These are phyloP conservation scores for Bimastos eiseni DNA, from an alignment of 2,888 invertebrate species.

Conservation along the genomic window DNA sequence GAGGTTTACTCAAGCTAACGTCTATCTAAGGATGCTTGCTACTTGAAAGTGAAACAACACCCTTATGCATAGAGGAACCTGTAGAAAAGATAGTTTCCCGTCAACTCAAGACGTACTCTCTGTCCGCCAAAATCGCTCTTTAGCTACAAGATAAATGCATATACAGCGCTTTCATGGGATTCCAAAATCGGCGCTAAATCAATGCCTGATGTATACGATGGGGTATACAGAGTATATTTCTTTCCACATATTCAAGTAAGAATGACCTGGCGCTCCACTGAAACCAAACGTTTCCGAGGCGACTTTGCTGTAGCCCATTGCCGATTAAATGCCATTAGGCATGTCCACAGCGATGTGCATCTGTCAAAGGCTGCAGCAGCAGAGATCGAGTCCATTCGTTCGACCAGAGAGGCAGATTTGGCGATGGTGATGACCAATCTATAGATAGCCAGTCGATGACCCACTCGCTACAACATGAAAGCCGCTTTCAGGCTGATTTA, in stretches of 20 bases:
- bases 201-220: background rate
- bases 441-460: background rate
- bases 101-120: too few relatives aligned
- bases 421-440: background rate
- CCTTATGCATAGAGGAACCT: too few relatives aligned
- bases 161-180: background rate
- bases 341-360: background rate
- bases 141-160: background rate
- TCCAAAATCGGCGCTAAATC: background rate
- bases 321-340: slow-evolving; percentile 4
- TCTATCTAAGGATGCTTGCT: too few relatives aligned
- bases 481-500: background rate
- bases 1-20: too few relatives aligned
- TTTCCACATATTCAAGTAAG: background rate
- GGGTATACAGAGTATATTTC: background rate
- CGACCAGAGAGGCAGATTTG: background rate
- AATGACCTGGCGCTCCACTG: background rate
- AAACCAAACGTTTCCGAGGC: background rate
- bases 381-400: background rate
- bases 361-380: background rate
- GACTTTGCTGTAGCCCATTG: background rate
- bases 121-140: background rate
- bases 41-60: too few relatives aligned
- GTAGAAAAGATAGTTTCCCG: too few relatives aligned
- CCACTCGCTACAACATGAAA: background rate